Evolutionary conservation across 1,140 invertebrate species (phyloP).

Genomic region (Drosophila asahinai): DNA sequence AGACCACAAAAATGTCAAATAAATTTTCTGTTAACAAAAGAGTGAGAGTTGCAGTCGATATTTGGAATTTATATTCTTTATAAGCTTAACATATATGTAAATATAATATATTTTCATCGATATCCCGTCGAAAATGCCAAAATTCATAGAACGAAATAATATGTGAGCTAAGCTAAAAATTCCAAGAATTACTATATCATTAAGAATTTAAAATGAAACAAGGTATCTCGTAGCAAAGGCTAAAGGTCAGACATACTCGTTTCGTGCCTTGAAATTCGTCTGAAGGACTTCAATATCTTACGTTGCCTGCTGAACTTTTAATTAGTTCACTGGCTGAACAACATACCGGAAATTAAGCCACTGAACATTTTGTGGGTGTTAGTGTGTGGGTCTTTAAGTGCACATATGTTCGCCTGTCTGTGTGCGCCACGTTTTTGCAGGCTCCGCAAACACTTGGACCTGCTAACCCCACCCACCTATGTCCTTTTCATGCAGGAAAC

Average conservation of each 20-base stretch:
- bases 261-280: conserved; percentile 43
- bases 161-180: background rate
- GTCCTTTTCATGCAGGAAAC: conserved; percentile 50
- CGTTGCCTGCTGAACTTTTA: conserved; percentile 76
- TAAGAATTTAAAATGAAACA: background rate
- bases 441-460: conserved; percentile 23
- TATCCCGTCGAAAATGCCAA: no score
- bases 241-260: conserved; percentile 44
- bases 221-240: background rate
- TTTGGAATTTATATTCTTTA: background rate
- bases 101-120: no score
- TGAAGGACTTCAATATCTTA: conserved; percentile 58
- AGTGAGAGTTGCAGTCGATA: no score
- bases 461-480: conserved; percentile 5
- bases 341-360: conserved; percentile 79
- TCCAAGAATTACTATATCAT: background rate
- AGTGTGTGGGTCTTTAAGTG: conserved; percentile 5
- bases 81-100: no score
- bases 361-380: conserved; percentile 57
- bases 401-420: conserved; percentile 11
- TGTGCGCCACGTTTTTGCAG: conserved; percentile 29
- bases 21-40: no score
- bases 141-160: background rate
- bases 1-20: background rate
- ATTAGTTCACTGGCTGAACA: conserved; percentile 74